A percentile compares a stretch with the other conserved stretches of the same genome.
These are phyloP conservation scores for Etheostoma perlongum DNA, from an alignment of 2,797 vertebrate genomes.

Conservation along the genomic window DNA sequence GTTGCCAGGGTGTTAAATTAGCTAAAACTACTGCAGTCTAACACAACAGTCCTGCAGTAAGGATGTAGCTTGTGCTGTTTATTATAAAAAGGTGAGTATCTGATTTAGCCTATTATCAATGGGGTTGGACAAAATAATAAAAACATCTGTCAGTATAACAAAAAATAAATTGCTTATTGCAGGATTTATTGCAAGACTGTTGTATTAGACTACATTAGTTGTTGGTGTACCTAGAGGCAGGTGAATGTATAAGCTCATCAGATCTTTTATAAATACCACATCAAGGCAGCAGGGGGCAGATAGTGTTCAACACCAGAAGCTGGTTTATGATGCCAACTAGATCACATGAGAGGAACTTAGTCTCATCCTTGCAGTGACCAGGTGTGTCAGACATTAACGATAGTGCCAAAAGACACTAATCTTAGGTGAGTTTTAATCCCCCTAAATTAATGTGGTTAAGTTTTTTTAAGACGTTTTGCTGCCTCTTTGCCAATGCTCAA, in stretches of 20 bases:
- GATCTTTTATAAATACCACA: neutral
- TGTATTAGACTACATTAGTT: neutral
- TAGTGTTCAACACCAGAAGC: conserved; percentile 3
- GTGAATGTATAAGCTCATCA: neutral
- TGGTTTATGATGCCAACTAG: conserved; percentile 5
- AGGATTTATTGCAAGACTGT: too few species aligned
- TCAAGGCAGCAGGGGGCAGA: conserved; percentile 59
- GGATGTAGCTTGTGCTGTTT: neutral
- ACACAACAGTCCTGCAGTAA: neutral
- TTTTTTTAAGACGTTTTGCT: neutral
- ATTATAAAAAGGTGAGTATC: neutral
- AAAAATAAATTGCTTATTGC: too few species aligned
- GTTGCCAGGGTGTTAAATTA: neutral
- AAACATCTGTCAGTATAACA: too few species aligned
- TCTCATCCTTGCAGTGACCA: conserved; percentile 8
- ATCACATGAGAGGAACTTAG: conserved; percentile 49
- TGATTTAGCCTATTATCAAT: neutral
- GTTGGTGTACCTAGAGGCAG: neutral
- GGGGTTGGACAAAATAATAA: too few species aligned
- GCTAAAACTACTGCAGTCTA: neutral
- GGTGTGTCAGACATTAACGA: conserved; percentile 18
- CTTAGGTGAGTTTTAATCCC: conserved; percentile 22
- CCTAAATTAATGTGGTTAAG: conserved; percentile 13
- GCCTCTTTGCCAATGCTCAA: neutral
- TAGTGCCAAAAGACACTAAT: conserved; percentile 37